phyloP scores from a whole-genome alignment of 2,797 vertebrate genomes.

The Chaenodraco wilsoni region DNA sequence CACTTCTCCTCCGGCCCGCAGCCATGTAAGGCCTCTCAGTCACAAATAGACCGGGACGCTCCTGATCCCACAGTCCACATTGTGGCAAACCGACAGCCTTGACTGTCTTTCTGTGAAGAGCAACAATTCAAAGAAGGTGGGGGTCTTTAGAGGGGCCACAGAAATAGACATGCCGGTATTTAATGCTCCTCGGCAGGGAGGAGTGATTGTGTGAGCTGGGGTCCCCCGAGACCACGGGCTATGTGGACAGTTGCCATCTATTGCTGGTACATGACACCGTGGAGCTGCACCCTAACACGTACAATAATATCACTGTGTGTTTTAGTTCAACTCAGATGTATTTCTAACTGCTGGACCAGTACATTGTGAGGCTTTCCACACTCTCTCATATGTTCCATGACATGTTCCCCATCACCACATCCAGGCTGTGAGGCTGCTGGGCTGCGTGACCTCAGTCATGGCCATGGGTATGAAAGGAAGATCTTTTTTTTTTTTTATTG shows the following conservation, averaged over 20 bases:
- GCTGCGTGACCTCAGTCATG: background rate
- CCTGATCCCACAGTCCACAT: slow-evolving; percentile 55
- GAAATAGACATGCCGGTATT: slow-evolving; percentile 66
- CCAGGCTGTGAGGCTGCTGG: background rate
- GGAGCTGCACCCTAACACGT: background rate
- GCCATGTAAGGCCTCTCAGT: slow-evolving; percentile 70
- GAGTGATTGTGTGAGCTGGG: slow-evolving; percentile 31
- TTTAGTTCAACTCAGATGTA: background rate
- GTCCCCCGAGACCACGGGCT: slow-evolving; percentile 51
- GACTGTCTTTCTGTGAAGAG: slow-evolving; percentile 53
- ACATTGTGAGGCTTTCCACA: background rate
- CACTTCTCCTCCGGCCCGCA: slow-evolving; percentile 38
- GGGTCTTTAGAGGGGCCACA: slow-evolving; percentile 51
- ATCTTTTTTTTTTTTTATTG: background rate
- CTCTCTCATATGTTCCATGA: slow-evolving; percentile 4
- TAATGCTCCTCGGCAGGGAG: slow-evolving; percentile 21
- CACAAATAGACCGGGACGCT: slow-evolving; percentile 65
- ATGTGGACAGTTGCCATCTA: slow-evolving; percentile 38
- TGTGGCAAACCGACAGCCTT: slow-evolving; percentile 50
- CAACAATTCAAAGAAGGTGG: slow-evolving; percentile 72
- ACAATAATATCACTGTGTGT: background rate
- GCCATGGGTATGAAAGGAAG: background rate
- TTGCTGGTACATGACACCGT: slow-evolving; percentile 37
- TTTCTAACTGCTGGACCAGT: background rate
- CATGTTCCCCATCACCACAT: background rate